These are phyloP conservation scores for Ectemnius cavifrons DNA, from an alignment of 2,888 invertebrate species.

Conservation along the genomic window DNA sequence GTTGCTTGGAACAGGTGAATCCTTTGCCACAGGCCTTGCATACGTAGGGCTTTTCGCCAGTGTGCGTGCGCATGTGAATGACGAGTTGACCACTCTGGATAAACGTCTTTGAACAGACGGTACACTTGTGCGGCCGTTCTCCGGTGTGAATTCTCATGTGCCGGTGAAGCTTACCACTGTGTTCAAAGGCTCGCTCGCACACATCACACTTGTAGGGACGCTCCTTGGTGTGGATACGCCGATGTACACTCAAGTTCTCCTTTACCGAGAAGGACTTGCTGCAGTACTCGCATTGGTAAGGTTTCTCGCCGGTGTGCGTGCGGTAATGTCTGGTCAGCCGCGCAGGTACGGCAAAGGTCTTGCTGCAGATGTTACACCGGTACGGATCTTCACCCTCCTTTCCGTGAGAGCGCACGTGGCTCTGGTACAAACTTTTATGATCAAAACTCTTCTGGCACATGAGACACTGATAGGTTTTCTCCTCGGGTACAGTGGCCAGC, in stretches of 20 bases:
- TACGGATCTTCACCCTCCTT: constrained; percentile 85
- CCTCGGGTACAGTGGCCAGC: constrained; percentile 34
- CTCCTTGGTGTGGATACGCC: constrained; percentile 93
- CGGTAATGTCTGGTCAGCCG: constrained; percentile 91
- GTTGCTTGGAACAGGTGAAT: constrained; percentile 94
- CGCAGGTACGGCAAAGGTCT: constrained; percentile 94
- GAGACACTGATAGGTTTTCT: constrained; percentile 81
- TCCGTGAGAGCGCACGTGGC: constrained; percentile 84
- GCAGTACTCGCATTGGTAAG: constrained; percentile 94
- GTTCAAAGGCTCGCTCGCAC: constrained; percentile 93
- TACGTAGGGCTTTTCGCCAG: constrained; percentile 92
- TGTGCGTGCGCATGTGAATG: constrained; percentile 94
- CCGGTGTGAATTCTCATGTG: constrained; percentile 95
- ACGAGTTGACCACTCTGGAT: constrained; percentile 95
- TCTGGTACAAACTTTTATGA: constrained; percentile 87
- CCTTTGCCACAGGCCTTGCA: constrained; percentile 91
- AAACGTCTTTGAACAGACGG: constrained; percentile 92
- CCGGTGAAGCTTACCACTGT: constrained; percentile 92
- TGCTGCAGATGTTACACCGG: constrained; percentile 93
- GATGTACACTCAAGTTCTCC: constrained; percentile 93
- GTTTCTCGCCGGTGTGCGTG: constrained; percentile 94
- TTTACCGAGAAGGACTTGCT: constrained; percentile 95
- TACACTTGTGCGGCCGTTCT: constrained; percentile 93
- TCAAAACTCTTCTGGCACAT: constrained; percentile 87
- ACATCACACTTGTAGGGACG: constrained; percentile 94